Evolutionary conservation across 2,888 invertebrate genomes (phyloP), one percentile per base, ranked within the genome.

Genomic region (Monopis laevigella): DNA sequence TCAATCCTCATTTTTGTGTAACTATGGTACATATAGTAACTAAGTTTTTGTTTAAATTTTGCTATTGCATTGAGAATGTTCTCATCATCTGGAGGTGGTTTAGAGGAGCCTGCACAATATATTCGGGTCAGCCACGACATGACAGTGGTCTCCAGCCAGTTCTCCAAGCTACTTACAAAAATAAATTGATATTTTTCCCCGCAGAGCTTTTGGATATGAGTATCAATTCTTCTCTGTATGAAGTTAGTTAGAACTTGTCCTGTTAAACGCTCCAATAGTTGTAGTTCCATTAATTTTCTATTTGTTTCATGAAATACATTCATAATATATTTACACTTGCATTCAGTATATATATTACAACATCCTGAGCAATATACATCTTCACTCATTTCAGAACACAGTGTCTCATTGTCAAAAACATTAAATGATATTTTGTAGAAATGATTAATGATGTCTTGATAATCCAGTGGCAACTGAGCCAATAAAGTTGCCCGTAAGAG

Each of bases 1-100:
- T 93, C 90, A 48, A 96, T 96, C 52, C 96, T 86, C 39, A 90
- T 84, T 63, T 88, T 88, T 5, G 95, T 95, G 56, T 95, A 97
- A 19, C 90, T 92, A 62, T 96, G 93, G 59, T 92, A 93, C 47
- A 97, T 77, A 62, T 88, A 92, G 61, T 93, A 90, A 17, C 85
- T 85, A 12, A 96, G 72, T 59, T 92, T 92, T 43, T 88, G 86
- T 55, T 89, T 87, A 54, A 90, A 89, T 49, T 86, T 86, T 32
- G 84, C 70, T 43, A 90, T 84, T 4, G 86, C 82, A 55, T 75
- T 77, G 36, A 77, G 70, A 44, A 83, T 80, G 51, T 82, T 67
- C 42, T 82, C 74, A 45, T 84, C 82, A 51, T 84, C 71, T 34
- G 81, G 64, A n/a, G 83, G 72, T 36, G 83, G 80, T 53, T 84